A percentile compares a stretch with the other conserved stretches of the same genome.
Evolutionary conservation across 2,888 invertebrate species (phyloP).

Genomic region (Melitaea athalia): DNA sequence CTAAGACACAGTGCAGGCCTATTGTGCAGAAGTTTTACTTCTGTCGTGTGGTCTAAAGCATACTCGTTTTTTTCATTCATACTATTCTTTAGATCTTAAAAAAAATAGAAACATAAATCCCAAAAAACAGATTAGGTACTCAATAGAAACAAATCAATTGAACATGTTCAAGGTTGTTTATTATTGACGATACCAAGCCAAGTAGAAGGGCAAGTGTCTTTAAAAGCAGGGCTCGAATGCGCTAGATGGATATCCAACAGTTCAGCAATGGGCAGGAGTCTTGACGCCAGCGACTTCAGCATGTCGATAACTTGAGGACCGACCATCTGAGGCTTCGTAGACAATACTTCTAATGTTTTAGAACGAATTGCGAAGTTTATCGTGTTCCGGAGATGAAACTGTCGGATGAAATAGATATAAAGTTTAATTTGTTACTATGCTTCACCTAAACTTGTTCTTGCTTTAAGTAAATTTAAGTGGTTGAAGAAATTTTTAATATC

Average conservation of each 20-base stretch:
- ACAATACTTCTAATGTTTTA: constrained; percentile 54
- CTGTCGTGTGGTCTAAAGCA: no score
- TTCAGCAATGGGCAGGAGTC: constrained; percentile 64
- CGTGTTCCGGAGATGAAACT: constrained; percentile 70
- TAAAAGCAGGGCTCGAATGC: constrained; percentile 69
- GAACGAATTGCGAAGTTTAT: constrained; percentile 64
- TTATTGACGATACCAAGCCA: constrained; percentile 74
- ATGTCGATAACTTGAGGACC: constrained; percentile 63
- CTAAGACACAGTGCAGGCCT: no score
- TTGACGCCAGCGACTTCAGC: constrained; percentile 61
- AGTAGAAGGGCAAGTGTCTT: constrained; percentile 64
- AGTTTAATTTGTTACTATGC: neutral
- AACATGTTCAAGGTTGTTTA: constrained; percentile 50
- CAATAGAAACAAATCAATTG: neutral
- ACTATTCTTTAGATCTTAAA: no score
- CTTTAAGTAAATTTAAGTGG: no score
- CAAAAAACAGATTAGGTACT: no score
- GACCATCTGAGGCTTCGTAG: constrained; percentile 64
- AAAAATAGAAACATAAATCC: no score
- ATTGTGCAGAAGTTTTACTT: no score
- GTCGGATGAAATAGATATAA: constrained; percentile 28
- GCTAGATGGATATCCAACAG: constrained; percentile 68
- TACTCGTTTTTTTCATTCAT: no score
- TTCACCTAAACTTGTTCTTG: no score
- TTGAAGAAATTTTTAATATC: no score